Percentiles rank a stretch among this genome's conserved stretches.
These are phyloP conservation scores for Cataglyphis rosenhaueri DNA, from an alignment of 2,888 invertebrate genomes.

Conservation along the genomic window DNA sequence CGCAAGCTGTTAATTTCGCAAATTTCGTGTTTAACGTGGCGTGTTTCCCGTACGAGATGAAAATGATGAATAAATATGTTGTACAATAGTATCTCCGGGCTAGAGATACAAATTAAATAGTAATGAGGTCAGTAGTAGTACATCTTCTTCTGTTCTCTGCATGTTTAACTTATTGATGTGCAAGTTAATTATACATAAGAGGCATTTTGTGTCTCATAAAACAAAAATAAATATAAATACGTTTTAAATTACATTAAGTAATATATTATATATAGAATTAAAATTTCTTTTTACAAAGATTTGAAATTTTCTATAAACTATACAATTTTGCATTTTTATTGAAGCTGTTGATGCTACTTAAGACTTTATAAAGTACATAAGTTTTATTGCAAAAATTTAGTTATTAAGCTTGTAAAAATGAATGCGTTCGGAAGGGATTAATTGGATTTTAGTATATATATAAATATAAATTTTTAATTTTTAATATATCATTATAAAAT, in stretches of 20 bases:
- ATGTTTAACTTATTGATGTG: background rate
- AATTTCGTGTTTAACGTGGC: slow-evolving; percentile 20
- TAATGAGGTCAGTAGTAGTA: background rate
- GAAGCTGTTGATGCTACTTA: background rate
- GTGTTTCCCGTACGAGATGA: background rate
- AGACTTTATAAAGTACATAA: background rate
- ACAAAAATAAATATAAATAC: background rate
- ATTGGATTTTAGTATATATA: background rate
- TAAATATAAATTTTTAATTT: background rate
- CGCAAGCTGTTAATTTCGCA: slow-evolving; percentile 19
- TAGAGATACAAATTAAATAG: slow-evolving; percentile 21
- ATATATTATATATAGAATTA: background rate
- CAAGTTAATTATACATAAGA: background rate
- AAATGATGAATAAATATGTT: slow-evolving; percentile 24
- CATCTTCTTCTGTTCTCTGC: background rate
- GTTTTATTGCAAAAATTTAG: slow-evolving; percentile 23
- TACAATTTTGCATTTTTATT: background rate
- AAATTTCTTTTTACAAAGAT: background rate
- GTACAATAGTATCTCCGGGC: background rate
- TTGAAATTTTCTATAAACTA: background rate
- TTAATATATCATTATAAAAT: background rate
- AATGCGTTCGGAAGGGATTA: background rate
- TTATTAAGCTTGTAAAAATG: background rate
- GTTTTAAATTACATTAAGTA: background rate
- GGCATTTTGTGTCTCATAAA: background rate